phyloP scores from a whole-genome alignment of 92 coral and sea anemone species.

The Plumapathes pennacea region DNA sequence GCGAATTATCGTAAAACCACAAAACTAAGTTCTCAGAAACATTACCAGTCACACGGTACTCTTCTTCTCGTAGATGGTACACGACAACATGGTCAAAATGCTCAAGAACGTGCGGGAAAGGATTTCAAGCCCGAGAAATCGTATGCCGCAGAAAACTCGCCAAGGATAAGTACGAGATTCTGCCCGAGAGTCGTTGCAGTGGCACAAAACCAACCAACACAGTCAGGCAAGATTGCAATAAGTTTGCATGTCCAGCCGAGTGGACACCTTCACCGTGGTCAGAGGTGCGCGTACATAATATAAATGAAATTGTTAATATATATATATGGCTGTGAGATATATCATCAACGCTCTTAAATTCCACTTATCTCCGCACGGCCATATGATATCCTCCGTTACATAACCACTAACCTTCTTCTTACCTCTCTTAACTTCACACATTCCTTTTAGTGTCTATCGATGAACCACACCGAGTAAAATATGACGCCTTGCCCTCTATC shows the following conservation, averaged over 20 bases:
- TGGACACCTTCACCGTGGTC: slow-evolving; percentile 60
- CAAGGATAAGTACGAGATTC: neutral
- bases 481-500: too few species aligned
- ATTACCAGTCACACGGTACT: too few species aligned
- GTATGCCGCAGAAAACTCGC: slow-evolving; percentile 42
- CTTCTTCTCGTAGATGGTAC: slow-evolving; percentile 41
- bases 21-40: too few species aligned
- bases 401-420: too few species aligned
- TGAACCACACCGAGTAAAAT: too few species aligned
- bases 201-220: slow-evolving; percentile 23
- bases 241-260: slow-evolving; percentile 46
- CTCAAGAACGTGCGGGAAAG: slow-evolving; percentile 68
- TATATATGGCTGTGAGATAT: too few species aligned
- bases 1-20: too few species aligned
- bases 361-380: too few species aligned
- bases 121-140: slow-evolving; percentile 51
- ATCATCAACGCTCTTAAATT: too few species aligned
- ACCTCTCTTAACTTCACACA: too few species aligned
- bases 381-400: too few species aligned
- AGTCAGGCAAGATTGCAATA: slow-evolving; percentile 31
- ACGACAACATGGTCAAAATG: slow-evolving; percentile 57
- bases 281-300: slow-evolving; percentile 20
- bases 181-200: slow-evolving; percentile 14
- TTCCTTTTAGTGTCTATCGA: too few species aligned
- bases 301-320: neutral